Base-by-base conservation (phyloP, 2,113 vertebrate species). In the Heterochromis multidens region DNA sequence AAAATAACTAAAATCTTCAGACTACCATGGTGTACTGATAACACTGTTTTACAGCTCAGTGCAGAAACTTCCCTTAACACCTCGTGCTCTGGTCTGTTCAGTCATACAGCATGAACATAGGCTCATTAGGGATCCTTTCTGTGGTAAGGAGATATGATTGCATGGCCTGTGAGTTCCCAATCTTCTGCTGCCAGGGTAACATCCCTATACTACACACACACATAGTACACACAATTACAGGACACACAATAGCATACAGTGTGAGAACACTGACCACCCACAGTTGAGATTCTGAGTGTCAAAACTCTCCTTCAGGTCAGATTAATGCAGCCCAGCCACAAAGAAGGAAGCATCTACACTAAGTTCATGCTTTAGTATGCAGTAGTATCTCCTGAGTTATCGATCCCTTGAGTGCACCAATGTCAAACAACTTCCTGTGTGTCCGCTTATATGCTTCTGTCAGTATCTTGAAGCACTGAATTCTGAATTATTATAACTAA, bases 301-400 rank as follows among this genome's bases (percentile, higher is more conserved):
- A 54, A 77, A 86, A 23, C 56, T 59, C 40, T 65, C 52, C 79
- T 77, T 60, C 21, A 21, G 88, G 85, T 87, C 80, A 70, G 57
- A 93, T 92, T 87, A 72, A 90, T 92, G 81, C 29, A 79, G 57
- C 63, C 60, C 81, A 70, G 74, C 9, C 77, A 57, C 65, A 85
- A 77, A 77, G 58, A 72, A 74, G 58, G 49, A 78, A 79, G 27
- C 49, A 6, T 80, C 80, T 17, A 88, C 60, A 72, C 23, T 43
- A 9, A 17, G 78, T 61, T 35, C n/a, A 46, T 33, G 57, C 84
- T 81, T 49, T 17, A 29, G 29, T 79, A 87, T 58, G 70, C 54
- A 74, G 13, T 43, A 77, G 63, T 63, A 86, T 82, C 78, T 65
- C 61, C 25, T 25, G 62, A 89, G 58, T 49, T 89, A 79, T 80